These are phyloP conservation scores for Metacarcinus magister DNA, from an alignment of 2,888 invertebrate genomes.

Conservation along the genomic window DNA sequence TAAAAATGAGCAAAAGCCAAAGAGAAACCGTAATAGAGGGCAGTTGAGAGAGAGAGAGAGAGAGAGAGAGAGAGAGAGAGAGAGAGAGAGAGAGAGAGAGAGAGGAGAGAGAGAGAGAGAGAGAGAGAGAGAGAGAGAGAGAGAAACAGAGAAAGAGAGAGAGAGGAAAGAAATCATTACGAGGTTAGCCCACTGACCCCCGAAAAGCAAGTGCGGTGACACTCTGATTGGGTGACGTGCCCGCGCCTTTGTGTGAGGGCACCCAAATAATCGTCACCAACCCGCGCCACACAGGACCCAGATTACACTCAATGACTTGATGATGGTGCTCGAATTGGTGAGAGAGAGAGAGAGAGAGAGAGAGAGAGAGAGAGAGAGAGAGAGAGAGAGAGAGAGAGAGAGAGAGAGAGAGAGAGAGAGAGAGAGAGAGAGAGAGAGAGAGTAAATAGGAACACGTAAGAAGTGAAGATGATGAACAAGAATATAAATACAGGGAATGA, in stretches of 20 bases:
- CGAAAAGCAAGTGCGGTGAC: background rate
- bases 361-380: background rate
- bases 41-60: background rate
- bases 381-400: background rate
- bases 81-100: background rate
- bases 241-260: constrained; percentile 43
- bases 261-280: constrained; percentile 60
- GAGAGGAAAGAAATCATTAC: constrained; percentile 15
- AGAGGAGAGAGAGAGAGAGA: background rate
- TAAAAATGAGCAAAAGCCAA: background rate
- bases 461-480: background rate
- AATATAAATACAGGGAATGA: background rate
- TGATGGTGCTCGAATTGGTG: constrained; percentile 30
- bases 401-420: constrained; percentile 42
- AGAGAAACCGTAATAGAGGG: background rate
- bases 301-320: constrained; percentile 64
- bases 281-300: background rate
- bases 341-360: background rate
- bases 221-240: constrained; percentile 37
- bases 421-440: constrained; percentile 42
- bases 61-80: background rate
- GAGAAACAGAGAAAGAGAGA: background rate
- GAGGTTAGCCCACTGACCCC: constrained; percentile 14
- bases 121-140: background rate
- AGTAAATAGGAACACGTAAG: background rate